Base-by-base conservation (phyloP, 2,113 vertebrate genomes). In the Brienomyrus longianalis region DNA sequence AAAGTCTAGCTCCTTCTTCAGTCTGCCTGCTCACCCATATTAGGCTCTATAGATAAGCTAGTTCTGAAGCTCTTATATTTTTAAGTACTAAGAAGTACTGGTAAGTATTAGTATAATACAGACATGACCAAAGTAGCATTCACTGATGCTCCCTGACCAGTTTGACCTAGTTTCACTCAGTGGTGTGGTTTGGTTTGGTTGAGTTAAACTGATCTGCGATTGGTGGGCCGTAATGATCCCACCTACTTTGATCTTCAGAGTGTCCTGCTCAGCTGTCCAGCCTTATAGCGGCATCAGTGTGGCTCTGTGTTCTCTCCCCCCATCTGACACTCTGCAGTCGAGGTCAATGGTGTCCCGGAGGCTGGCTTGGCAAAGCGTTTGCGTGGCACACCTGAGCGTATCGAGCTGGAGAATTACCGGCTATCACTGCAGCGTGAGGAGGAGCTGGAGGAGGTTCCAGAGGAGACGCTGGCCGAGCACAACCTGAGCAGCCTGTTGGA, bases 341-440 rank as follows among this genome's bases (percentile, higher is more conserved):
- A 90, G 0, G 88, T 96, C 84, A 96, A 96, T 0, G 96, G 96
- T 52, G 83, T 97, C 89, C 95, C 96, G 92, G 96, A 94, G 90
- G 96, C 95, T 83, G 96, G 95, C 88, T 88, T 96, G 0, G 96
- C 96, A 51, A 98, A 97, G 94, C 91, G 96, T 27, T 92, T 96
- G 89, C 94, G 95, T 10, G 96, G 95, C 86, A 98, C 95, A 0
- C 97, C 97, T 0, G 98, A 99, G 91, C 95, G 98, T 43, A 98
- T 99, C 0, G 97, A 98, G 93, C 95, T 98, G 93, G 98, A 99
- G 92, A 98, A 98, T 92, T 96, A 96, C 92, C 94, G 95, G 0
- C 93, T 95, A 15, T 96, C 94, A 0, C 93, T 96, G 51, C 93
- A 94, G 90, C 93, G 93, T 15, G 95, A 94, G 0, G 96, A 96